These are phyloP conservation scores for Apamea epomidion DNA, from an alignment of 2,888 invertebrate species.

Conservation along the genomic window DNA sequence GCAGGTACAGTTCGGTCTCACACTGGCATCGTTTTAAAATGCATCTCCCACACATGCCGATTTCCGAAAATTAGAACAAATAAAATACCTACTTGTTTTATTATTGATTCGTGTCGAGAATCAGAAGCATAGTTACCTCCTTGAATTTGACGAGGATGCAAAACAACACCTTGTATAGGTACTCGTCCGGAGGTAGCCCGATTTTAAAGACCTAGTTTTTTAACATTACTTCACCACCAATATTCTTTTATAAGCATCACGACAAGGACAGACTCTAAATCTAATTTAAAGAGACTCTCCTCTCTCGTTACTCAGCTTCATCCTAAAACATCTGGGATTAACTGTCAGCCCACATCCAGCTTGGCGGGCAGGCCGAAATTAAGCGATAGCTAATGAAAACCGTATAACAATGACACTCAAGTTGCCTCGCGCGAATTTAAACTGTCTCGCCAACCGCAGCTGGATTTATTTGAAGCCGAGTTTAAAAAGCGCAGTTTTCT, in stretches of 20 bases:
- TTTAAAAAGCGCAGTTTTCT: slow-evolving; percentile 34
- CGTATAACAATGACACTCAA: slow-evolving; percentile 56
- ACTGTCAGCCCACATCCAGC: slow-evolving; percentile 42
- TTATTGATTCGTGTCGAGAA: too few relatives aligned
- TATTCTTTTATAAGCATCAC: neutral
- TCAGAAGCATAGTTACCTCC: too few relatives aligned
- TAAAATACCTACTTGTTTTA: too few relatives aligned
- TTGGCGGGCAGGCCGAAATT: slow-evolving; percentile 52
- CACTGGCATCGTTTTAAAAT: too few relatives aligned
- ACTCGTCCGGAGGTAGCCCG: neutral
- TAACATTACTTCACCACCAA: neutral
- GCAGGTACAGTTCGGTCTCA: too few relatives aligned
- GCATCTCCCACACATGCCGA: too few relatives aligned
- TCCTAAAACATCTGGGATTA: slow-evolving; percentile 52
- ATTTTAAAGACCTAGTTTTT: neutral
- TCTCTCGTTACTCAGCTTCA: slow-evolving; percentile 28
- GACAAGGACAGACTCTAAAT: slow-evolving; percentile 3
- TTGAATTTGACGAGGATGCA: too few relatives aligned
- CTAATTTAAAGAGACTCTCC: slow-evolving; percentile 31
- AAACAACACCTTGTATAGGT: too few relatives aligned
- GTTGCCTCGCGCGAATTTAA: slow-evolving; percentile 33
- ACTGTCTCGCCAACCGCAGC: slow-evolving; percentile 39
- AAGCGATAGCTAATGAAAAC: slow-evolving; percentile 62
- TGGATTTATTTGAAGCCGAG: slow-evolving; percentile 30
- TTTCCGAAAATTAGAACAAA: too few relatives aligned